Conservation (phyloP, 2,888 invertebrate species). For the Cantharis flavilabris region DNA sequence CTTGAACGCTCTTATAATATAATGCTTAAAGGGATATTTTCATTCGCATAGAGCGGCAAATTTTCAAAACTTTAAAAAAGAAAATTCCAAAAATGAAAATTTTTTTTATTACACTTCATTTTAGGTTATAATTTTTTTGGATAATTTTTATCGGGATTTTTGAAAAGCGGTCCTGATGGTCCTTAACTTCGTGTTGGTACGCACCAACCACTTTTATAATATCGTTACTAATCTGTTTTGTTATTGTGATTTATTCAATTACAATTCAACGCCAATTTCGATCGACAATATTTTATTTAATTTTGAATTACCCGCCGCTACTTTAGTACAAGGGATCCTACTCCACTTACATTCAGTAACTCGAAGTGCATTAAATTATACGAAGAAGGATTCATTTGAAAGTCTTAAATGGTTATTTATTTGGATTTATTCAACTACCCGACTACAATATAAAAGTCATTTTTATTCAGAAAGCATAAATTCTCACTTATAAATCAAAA, state of each 20-base stretch:
- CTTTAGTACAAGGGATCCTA: neutral
- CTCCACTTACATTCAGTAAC: slow-evolving; percentile 22
- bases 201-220: neutral
- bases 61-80: neutral
- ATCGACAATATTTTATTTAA: neutral
- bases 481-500: neutral
- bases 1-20: slow-evolving; percentile 37
- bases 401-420: slow-evolving; percentile 40
- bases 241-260: neutral
- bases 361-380: slow-evolving; percentile 32
- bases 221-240: neutral
- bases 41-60: slow-evolving; percentile 32
- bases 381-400: slow-evolving; percentile 36
- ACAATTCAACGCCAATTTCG: neutral
- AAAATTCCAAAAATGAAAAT: neutral
- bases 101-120: no score
- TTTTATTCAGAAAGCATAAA: slow-evolving; percentile 10
- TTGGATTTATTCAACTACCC: slow-evolving; percentile 25
- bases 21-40: slow-evolving; percentile 17
- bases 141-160: neutral
- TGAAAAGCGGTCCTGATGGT: fast-evolving
- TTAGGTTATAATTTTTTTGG: neutral
- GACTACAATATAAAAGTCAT: slow-evolving; percentile 17
- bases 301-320: slow-evolving; percentile 13
- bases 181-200: neutral